Conservation (phyloP, 2,797 vertebrate species). For the Gobio occitaniae region DNA sequence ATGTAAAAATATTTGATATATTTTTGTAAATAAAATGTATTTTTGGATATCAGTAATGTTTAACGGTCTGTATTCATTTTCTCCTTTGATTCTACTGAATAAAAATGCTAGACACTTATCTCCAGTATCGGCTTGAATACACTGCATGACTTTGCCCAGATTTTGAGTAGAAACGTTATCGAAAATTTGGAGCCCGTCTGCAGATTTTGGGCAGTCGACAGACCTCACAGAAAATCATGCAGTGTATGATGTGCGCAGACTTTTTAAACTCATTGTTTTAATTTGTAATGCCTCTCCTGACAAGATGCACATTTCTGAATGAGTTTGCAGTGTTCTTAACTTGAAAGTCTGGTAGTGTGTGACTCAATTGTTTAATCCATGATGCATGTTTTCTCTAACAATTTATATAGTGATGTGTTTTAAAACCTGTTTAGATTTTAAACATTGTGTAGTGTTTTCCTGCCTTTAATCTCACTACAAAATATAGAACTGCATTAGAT, state of each 20-base stretch:
- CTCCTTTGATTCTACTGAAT: not conserved
- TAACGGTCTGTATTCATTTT: not conserved
- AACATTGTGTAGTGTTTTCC: not conserved
- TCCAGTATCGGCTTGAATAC: not conserved
- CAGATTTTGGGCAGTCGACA: not conserved
- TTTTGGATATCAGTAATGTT: not conserved
- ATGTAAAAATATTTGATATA: not conserved
- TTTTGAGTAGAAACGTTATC: not conserved
- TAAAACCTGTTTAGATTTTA: not conserved
- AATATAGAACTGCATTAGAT: not conserved
- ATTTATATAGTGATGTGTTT: constrained; percentile 12
- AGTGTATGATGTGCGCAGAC: not conserved
- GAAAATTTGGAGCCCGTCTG: not conserved
- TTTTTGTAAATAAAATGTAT: constrained; percentile 10
- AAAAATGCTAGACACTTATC: not conserved
- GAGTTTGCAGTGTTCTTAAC: not conserved
- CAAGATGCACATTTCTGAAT: not conserved
- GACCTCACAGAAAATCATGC: not conserved
- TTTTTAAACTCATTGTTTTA: not conserved
- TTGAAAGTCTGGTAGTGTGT: not conserved
- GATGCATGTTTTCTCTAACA: not conserved
- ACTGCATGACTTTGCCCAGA: not conserved
- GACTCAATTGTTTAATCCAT: no score
- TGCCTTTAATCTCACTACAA: not conserved
- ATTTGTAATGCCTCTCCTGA: not conserved